Base-by-base conservation (phyloP, 2,113 vertebrate genomes). In the Cepphus grylle region DNA sequence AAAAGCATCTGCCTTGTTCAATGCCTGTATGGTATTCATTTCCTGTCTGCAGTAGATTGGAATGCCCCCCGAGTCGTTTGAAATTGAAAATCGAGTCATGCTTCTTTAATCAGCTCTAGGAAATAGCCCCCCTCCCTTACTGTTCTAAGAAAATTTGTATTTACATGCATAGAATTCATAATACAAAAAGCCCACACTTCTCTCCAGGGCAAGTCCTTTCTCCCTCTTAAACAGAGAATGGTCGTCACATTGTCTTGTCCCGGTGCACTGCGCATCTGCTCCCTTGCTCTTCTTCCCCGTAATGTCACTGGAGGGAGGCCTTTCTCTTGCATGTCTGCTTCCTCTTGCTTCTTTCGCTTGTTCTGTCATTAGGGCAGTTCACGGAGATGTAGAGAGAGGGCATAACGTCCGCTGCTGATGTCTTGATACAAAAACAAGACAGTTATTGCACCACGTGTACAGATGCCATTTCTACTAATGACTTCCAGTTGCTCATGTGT, bases 11-110 rank as follows among this genome's bases (percentile, higher is more conserved):
- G 97, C 97, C 96, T 98, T 96, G 96, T 93, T 86, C 80, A 34
- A 47, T 97, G 96, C 53, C 56, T 98, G 97, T 94, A 96, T 98
- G 95, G 97, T 97, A 97, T 98, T 99, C 97, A 98, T 98, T 99
- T 99, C 98, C 98, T 98, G 98, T 90, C 88, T 59, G 90, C 91
- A 96, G 98, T 96, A 96, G 42, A 96, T 94, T 97, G 97, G 97
- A 98, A 97, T 97, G 97, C 96, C 97, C 95, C 97, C 98, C 88
- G 93, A 98, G 98, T 98, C 73, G 89, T 97, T 98, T 97, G 97
- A 98, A 98, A 98, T 98, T 99, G 98, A 99, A 98, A 98, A 98
- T 97, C 81, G 93, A 99, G 98, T 98, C 98, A 98, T 98, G 97
- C 98, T 98, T 98, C 98, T 98, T 99, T 98, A 98, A 98, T 98